These are phyloP conservation scores for Erethizon dorsatum DNA, from an alignment of 2,797 vertebrate species.

Conservation along the genomic window DNA sequence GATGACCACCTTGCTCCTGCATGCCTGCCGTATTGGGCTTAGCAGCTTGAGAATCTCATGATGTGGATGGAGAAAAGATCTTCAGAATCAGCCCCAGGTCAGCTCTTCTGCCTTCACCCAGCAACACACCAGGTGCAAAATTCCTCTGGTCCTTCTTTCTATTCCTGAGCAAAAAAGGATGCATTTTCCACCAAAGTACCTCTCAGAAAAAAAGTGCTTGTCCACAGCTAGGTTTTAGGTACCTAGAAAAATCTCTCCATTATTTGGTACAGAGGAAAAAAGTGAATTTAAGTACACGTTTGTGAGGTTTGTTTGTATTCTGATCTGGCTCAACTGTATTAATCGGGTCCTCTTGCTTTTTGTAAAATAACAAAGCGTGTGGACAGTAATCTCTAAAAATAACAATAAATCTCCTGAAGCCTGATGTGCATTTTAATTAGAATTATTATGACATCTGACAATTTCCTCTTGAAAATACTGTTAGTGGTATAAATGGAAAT, in stretches of 20 bases:
- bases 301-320: neutral
- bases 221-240: neutral
- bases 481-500: constrained; percentile 53
- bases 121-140: neutral
- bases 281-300: neutral
- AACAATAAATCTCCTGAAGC: neutral
- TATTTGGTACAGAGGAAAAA: neutral
- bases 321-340: neutral
- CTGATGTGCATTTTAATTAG: neutral
- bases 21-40: accelerated
- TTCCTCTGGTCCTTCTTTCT: neutral
- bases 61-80: neutral
- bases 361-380: neutral
- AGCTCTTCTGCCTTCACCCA: accelerated
- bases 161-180: neutral
- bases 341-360: neutral
- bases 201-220: neutral
- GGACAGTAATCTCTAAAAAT: neutral
- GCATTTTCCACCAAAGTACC: neutral
- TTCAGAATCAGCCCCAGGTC: neutral
- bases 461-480: constrained; percentile 36
- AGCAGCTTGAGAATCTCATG: accelerated
- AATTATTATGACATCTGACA: neutral
- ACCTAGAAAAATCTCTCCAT: neutral
- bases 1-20: too few relatives aligned